These are phyloP conservation scores for Pseudomyrmex cubaensis DNA, from an alignment of 1,140 invertebrate species.

Conservation along the genomic window DNA sequence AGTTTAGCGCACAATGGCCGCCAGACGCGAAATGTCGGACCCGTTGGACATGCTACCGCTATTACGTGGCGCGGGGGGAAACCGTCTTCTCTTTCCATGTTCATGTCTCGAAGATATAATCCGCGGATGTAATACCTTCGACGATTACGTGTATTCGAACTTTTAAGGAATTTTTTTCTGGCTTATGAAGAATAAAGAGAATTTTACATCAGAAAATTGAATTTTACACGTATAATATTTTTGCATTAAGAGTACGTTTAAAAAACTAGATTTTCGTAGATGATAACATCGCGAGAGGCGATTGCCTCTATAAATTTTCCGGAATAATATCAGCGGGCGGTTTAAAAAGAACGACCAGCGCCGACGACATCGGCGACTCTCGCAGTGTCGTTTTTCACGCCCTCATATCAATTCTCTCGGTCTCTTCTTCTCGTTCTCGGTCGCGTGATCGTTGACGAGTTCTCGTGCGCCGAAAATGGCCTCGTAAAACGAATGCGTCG, in stretches of 20 bases:
- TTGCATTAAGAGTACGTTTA: too few species aligned
- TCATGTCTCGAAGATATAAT: constrained; percentile 31
- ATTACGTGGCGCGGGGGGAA: constrained; percentile 28
- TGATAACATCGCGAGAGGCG: neutral
- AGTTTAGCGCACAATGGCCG: constrained; percentile 60
- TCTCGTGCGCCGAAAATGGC: constrained; percentile 64
- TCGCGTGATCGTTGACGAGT: constrained; percentile 66
- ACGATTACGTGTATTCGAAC: constrained; percentile 10
- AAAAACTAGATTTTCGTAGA: too few species aligned
- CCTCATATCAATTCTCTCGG: constrained; percentile 44
- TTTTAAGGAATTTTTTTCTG: constrained; percentile 13
- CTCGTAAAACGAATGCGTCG: constrained; percentile 69
- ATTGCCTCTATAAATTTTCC: constrained; percentile 7
- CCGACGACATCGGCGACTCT: constrained; percentile 63
- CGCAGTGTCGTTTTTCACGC: constrained; percentile 57
- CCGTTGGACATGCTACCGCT: constrained; percentile 51
- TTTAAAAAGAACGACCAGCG: constrained; percentile 58
- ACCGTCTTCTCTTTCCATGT: constrained; percentile 8
- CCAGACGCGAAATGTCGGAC: constrained; percentile 45
- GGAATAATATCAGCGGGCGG: neutral
- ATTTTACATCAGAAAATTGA: neutral
- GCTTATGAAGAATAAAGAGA: neutral
- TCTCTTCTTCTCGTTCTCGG: constrained; percentile 40
- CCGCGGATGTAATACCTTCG: neutral
- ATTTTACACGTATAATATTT: too few species aligned